These are phyloP conservation scores for Aleiodes testaceus DNA, from an alignment of 2,888 invertebrate genomes.

Conservation along the genomic window DNA sequence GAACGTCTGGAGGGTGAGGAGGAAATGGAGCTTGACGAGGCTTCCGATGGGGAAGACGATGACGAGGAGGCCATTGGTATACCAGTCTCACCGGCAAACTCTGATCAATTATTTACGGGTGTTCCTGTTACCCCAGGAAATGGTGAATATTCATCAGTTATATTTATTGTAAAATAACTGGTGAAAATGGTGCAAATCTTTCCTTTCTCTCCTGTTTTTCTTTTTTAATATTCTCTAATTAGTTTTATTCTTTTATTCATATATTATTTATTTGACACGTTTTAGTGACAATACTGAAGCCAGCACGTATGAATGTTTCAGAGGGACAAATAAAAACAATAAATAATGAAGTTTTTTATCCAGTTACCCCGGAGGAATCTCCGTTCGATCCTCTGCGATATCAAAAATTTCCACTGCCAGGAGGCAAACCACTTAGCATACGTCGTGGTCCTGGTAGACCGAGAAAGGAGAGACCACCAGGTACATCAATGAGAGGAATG, in stretches of 20 bases:
- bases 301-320: slow-evolving; percentile 13
- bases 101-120: slow-evolving; percentile 67
- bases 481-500: slow-evolving; percentile 71
- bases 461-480: slow-evolving; percentile 80
- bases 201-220: too few relatives aligned
- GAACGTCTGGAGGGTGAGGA: slow-evolving; percentile 74
- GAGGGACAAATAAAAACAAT: slow-evolving; percentile 35
- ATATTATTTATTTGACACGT: background rate
- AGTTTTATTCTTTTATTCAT: background rate
- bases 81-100: slow-evolving; percentile 74
- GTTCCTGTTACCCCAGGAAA: slow-evolving; percentile 65
- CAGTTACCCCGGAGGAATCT: slow-evolving; percentile 77
- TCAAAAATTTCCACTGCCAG: slow-evolving; percentile 72
- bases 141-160: slow-evolving; percentile 44
- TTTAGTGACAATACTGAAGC: slow-evolving; percentile 3
- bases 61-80: slow-evolving; percentile 77
- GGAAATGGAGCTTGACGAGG: slow-evolving; percentile 84
- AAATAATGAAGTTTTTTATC: slow-evolving; percentile 23
- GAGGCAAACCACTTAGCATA: slow-evolving; percentile 77
- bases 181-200: background rate
- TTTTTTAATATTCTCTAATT: background rate
- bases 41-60: slow-evolving; percentile 84
- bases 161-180: background rate
- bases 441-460: slow-evolving; percentile 87
- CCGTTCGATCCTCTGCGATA: slow-evolving; percentile 81